Conservation (phyloP, 2,113 vertebrate genomes). For the Macroglossus sobrinus region DNA sequence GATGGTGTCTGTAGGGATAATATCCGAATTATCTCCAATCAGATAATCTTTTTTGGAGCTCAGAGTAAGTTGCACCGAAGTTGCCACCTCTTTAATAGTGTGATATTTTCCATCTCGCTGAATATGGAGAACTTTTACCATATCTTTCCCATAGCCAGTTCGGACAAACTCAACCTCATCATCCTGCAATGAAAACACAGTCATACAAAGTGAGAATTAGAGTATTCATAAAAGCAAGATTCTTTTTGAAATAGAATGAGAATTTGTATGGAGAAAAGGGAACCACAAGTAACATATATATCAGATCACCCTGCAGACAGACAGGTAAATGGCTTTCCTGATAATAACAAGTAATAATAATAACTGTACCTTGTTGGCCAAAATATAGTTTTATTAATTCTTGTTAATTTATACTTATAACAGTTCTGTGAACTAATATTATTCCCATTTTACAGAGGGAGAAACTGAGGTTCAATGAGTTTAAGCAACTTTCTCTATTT, state of each 20-base stretch:
- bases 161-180: conserved; percentile 89
- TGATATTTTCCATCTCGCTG: conserved; percentile 86
- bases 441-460: not conserved
- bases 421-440: not conserved
- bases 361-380: not conserved
- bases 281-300: not conserved
- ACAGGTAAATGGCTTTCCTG: not conserved
- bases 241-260: not conserved
- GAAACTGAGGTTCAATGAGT: not conserved
- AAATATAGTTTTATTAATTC: not conserved
- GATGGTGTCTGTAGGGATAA: conserved; percentile 97
- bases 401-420: not conserved
- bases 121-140: conserved; percentile 90
- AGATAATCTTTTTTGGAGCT: conserved; percentile 90
- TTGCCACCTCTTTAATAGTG: conserved; percentile 88
- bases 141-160: conserved; percentile 95
- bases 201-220: not conserved
- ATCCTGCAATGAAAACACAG: conserved; percentile 79
- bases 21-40: conserved; percentile 89
- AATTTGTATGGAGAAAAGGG: not conserved
- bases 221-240: not conserved
- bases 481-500: not conserved
- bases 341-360: not conserved
- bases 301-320: not conserved
- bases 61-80: conserved; percentile 90